phyloP scores from a whole-genome alignment of 2,113 vertebrate genomes.

The Nyctereutes procyonoides region DNA sequence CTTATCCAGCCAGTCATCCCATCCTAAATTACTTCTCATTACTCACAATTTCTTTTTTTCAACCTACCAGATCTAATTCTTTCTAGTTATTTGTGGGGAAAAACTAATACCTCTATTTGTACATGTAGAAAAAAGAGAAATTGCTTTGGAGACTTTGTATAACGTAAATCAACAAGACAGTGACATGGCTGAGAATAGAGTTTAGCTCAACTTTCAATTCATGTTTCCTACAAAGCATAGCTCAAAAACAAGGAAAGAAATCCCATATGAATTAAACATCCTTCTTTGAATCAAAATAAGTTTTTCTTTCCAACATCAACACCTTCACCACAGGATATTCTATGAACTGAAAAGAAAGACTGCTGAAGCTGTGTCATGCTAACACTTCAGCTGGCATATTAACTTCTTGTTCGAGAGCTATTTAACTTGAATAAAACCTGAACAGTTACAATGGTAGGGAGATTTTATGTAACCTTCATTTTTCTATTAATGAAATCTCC shows the following conservation, averaged over 20 bases:
- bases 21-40: background rate
- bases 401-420: slow-evolving; percentile 57
- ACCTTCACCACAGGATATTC: slow-evolving; percentile 31
- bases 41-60: background rate
- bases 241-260: background rate
- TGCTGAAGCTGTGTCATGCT: background rate
- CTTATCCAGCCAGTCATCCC: background rate
- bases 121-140: slow-evolving; percentile 9
- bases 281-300: slow-evolving; percentile 63
- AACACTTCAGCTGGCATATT: slow-evolving; percentile 30
- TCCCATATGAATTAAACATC: slow-evolving; percentile 43
- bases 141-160: slow-evolving; percentile 45
- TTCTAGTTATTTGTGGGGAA: background rate
- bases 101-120: background rate
- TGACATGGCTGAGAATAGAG: slow-evolving; percentile 6
- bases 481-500: slow-evolving; percentile 63
- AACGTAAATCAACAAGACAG: slow-evolving; percentile 23
- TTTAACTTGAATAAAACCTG: slow-evolving; percentile 58
- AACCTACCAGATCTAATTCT: background rate
- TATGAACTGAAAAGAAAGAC: slow-evolving; percentile 58
- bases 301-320: slow-evolving; percentile 55
- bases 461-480: slow-evolving; percentile 44
- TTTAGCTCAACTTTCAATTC: slow-evolving; percentile 32
- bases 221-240: slow-evolving; percentile 48
- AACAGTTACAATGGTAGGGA: background rate